Percentiles rank a stretch among this genome's conserved stretches.
Evolutionary conservation across 2,888 invertebrate genomes (phyloP).

Genomic region (Limnephilus rhombicus): DNA sequence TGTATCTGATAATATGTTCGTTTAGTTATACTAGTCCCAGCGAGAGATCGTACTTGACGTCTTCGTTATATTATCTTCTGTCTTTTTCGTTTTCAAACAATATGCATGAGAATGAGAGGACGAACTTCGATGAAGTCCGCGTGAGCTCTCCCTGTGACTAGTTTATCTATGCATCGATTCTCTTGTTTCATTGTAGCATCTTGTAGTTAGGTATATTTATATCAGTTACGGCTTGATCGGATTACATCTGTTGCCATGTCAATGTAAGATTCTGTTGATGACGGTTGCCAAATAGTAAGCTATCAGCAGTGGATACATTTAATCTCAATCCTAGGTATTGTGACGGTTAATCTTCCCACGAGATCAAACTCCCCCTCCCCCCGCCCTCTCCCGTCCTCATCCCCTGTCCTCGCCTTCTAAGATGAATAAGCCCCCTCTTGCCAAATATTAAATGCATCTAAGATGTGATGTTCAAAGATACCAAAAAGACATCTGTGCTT

Average conservation of each 20-base stretch:
- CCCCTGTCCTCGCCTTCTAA: not conserved
- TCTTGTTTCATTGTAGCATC: not conserved
- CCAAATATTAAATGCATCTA: not conserved
- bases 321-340: not conserved
- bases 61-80: no score
- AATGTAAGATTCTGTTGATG: not conserved
- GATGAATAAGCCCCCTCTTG: not conserved
- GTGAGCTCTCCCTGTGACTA: no score
- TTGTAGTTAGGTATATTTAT: not conserved
- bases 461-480: not conserved
- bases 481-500: not conserved
- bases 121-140: no score
- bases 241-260: not conserved
- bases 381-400: not conserved
- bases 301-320: not conserved
- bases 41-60: no score
- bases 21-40: not conserved
- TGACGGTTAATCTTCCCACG: not conserved
- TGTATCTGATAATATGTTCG: not conserved
- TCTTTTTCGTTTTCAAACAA: no score
- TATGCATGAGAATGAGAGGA: no score
- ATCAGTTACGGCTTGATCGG: not conserved
- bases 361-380: not conserved
- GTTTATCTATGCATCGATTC: not conserved
- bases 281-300: slow-evolving; percentile 20